Conservation (phyloP, 1,140 invertebrate species). For the Aphidius ervi region DNA sequence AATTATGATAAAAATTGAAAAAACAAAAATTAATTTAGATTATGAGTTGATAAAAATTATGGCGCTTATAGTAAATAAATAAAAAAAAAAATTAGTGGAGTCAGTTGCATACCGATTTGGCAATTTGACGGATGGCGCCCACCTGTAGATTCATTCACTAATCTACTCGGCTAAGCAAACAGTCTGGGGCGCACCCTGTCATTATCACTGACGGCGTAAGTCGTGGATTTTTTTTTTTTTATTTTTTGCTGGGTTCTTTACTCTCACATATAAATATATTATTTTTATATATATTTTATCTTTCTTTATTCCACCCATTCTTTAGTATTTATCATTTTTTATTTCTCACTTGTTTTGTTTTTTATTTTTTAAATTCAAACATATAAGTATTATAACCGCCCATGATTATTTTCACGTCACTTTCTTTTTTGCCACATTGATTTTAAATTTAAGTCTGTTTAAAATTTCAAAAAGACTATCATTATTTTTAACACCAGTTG, state of each 20-base stretch:
- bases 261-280: not conserved
- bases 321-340: slow-evolving; percentile 18
- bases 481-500: slow-evolving; percentile 14
- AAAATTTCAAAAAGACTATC: not conserved
- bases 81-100: slow-evolving; percentile 6
- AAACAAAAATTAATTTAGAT: not conserved
- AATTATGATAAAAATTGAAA: not conserved
- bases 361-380: not conserved
- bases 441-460: slow-evolving; percentile 26
- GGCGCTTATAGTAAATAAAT: not conserved
- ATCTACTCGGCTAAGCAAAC: slow-evolving; percentile 53
- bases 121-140: slow-evolving; percentile 52
- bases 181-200: slow-evolving; percentile 42
- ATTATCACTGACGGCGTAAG: slow-evolving; percentile 53
- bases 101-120: slow-evolving; percentile 9
- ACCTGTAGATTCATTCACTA: slow-evolving; percentile 56
- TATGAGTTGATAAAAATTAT: not conserved
- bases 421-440: slow-evolving; percentile 38
- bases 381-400: slow-evolving; percentile 27
- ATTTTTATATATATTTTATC: slow-evolving; percentile 3
- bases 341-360: slow-evolving; percentile 14
- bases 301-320: slow-evolving; percentile 7
- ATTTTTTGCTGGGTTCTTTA: not conserved
- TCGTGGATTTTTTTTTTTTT: slow-evolving; percentile 28
- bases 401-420: slow-evolving; percentile 42